Base-by-base conservation (phyloP, 2,888 invertebrate genomes). In the Melanophora roralis region DNA sequence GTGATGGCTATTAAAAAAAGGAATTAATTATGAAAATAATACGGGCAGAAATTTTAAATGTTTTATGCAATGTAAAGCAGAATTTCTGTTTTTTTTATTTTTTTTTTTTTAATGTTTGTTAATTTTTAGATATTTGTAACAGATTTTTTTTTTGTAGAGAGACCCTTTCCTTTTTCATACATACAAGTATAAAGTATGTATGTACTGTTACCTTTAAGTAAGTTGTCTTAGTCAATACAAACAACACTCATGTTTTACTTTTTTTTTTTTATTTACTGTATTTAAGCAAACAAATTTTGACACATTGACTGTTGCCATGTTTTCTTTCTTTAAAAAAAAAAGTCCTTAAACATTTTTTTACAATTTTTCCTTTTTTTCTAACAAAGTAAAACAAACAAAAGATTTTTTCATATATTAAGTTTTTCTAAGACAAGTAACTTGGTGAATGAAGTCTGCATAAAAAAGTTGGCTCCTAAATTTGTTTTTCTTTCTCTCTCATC, bases 251-350 rank as follows among this genome's bases (percentile, higher is more conserved):
- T 16, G 1, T 38, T 38, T 65, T 12, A 0, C 27, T 27, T 27
- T 27, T 27, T n/a, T n/a, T 27, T 27, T 27, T 27, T 27, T 65
- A 32, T 38, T 43, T 19, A 19, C 43, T 43, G 43, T 7, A 12
- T 45, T 7, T 34, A 69, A 36, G 14, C 27, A 71, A 60, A 51
- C 38, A 49, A 38, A 40, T 36, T 34, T 71, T 69, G 55, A 45
- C 12, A 60, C 49, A 59, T 71, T 60, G 40, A 71, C 69, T 71
- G 19, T 49, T 60, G 12, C 19, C 47, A 40, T 49, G 38, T 49
- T 59, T 59, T 57, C 14, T 23, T 57, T 59, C 12, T n/a, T n/a
- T n/a, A n/a, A n/a, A 23, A 68, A 40, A 27, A 23, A 69, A 40
- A 47, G 36, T 45, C 45, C 36, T 36, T 57, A 49, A 59, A 9